Evolutionary conservation across 1,140 invertebrate genomes (phyloP).

Genomic region (Ganaspis sp.): DNA sequence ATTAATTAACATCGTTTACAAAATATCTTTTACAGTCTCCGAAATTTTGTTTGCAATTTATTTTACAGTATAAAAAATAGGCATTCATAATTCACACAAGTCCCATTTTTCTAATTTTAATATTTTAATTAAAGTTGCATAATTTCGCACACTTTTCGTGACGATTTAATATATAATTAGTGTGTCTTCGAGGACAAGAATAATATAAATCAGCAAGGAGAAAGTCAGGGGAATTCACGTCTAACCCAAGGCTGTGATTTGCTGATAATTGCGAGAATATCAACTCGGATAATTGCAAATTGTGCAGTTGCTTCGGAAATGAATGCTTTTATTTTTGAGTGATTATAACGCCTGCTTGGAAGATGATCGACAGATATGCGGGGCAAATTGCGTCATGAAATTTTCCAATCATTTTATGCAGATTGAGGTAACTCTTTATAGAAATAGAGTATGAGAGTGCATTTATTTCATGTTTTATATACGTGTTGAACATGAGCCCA

Average conservation of each 20-base stretch:
- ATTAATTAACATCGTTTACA: too few species aligned
- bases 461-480: constrained; percentile 6
- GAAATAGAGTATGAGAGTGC: background rate
- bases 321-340: background rate
- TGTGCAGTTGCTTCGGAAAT: background rate
- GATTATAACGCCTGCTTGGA: background rate
- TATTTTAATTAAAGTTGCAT: background rate
- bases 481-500: background rate
- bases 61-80: too few species aligned
- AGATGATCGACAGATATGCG: background rate
- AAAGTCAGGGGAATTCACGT: background rate
- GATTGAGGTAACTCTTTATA: background rate
- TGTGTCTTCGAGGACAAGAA: background rate
- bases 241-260: background rate
- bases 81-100: too few species aligned
- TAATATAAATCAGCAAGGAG: constrained; percentile 16
- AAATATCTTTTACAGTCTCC: too few species aligned
- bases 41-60: too few species aligned
- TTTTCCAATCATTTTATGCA: background rate
- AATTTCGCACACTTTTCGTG: constrained; percentile 5
- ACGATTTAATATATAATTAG: background rate
- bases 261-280: constrained; percentile 19
- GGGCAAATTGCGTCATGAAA: background rate
- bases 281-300: background rate
- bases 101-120: background rate